Evolutionary conservation across 2,888 invertebrate genomes (phyloP).

Genomic region (Cephus sareptanus): DNA sequence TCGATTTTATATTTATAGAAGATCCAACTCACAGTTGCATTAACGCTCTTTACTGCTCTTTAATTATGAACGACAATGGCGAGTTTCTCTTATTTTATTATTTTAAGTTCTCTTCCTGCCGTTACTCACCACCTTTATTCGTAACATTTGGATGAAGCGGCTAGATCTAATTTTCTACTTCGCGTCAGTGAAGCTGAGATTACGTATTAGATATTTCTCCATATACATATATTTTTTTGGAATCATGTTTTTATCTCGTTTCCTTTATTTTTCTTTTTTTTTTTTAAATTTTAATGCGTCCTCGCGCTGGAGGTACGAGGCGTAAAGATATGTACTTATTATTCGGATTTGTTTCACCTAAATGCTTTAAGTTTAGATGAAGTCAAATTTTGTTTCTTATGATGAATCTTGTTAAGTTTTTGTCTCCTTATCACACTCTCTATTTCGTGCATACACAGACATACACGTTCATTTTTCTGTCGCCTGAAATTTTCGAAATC

Average conservation of each 20-base stretch:
- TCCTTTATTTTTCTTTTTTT: constrained; percentile 6
- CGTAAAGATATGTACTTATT: constrained; percentile 7
- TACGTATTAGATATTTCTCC: background rate
- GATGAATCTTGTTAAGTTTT: constrained; percentile 27
- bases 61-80: background rate
- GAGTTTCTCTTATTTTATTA: background rate
- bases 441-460: background rate
- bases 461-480: constrained; percentile 7
- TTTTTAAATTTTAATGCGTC: background rate
- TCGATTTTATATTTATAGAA: background rate
- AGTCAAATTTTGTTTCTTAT: constrained; percentile 52
- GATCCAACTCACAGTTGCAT: background rate
- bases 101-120: background rate
- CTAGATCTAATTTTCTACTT: background rate
- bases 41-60: background rate
- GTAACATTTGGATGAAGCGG: background rate
- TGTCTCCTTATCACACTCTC: constrained; percentile 24
- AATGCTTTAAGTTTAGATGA: constrained; percentile 63
- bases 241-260: constrained; percentile 6
- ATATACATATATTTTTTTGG: background rate
- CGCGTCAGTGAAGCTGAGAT: background rate
- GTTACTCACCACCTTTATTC: background rate
- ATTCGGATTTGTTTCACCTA: constrained; percentile 62
- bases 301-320: background rate
- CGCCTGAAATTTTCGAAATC: constrained; percentile 48